Conservation (phyloP, 2,888 invertebrate genomes). For the Acleris cristana region DNA sequence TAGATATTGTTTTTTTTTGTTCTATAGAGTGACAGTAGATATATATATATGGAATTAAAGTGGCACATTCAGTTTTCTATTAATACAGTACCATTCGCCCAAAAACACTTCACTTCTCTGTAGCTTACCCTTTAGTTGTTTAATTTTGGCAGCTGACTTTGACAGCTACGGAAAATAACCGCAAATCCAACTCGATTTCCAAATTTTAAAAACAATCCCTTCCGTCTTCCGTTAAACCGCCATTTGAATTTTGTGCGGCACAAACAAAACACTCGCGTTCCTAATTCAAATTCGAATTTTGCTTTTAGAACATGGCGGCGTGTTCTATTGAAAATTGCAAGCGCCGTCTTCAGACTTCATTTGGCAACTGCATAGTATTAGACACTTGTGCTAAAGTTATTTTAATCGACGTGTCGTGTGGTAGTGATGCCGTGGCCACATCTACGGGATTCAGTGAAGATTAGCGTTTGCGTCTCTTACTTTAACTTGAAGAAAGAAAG, state of each 20-base stretch:
- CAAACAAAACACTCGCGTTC: conserved; percentile 5
- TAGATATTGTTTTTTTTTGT: no score
- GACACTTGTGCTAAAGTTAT: conserved; percentile 20
- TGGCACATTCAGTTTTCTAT: no score
- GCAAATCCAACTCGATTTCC: neutral
- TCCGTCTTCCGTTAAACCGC: neutral
- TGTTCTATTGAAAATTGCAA: conserved; percentile 9
- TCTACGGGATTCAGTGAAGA: neutral
- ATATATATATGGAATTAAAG: no score
- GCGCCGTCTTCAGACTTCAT: conserved; percentile 22
- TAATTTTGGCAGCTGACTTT: conserved; percentile 34
- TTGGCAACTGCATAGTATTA: conserved; percentile 31
- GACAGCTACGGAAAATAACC: conserved; percentile 9
- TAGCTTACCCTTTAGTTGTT: conserved; percentile 37
- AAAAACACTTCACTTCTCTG: neutral
- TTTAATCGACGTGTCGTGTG: conserved; percentile 22
- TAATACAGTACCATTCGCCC: neutral
- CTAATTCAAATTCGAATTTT: conserved; percentile 5
- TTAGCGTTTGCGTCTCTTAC: neutral
- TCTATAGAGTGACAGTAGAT: no score
- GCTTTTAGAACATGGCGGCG: conserved; percentile 1
- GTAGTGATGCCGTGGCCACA: neutral
- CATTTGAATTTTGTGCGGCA: neutral
- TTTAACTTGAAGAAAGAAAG: no score
- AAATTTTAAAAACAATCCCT: neutral